Conservation (phyloP, 2,888 invertebrate genomes). For the Lasioglossum calceatum region DNA sequence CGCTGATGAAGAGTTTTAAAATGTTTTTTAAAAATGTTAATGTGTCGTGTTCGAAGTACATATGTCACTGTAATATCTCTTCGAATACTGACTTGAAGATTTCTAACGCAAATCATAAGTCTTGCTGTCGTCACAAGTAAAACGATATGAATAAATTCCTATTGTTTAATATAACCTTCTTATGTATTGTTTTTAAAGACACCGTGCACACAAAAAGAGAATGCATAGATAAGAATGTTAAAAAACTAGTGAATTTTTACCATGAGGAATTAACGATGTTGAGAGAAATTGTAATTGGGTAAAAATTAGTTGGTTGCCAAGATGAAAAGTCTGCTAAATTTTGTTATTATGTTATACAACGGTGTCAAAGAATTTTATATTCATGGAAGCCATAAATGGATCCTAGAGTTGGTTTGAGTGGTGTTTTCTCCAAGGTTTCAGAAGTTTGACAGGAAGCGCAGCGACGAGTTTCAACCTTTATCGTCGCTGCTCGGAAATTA, state of each 20-base stretch:
- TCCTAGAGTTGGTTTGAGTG: background rate
- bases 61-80: background rate
- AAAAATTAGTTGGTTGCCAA: background rate
- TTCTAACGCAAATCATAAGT: background rate
- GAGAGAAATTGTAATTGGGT: background rate
- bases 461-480: constrained; percentile 32
- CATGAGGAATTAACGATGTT: background rate
- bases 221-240: too few relatives aligned
- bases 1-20: background rate
- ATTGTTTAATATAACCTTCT: background rate
- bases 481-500: constrained; percentile 38
- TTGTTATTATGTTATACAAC: background rate
- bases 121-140: background rate
- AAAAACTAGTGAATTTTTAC: background rate
- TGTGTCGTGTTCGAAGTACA: background rate
- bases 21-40: background rate
- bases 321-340: background rate
- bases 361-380: background rate
- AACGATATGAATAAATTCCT: background rate
- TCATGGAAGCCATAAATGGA: background rate
- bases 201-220: background rate
- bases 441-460: background rate
- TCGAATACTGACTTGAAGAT: background rate
- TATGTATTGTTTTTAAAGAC: background rate
- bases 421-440: background rate